phyloP scores from a whole-genome alignment of 1,140 invertebrate genomes.

The Eueides isabella region DNA sequence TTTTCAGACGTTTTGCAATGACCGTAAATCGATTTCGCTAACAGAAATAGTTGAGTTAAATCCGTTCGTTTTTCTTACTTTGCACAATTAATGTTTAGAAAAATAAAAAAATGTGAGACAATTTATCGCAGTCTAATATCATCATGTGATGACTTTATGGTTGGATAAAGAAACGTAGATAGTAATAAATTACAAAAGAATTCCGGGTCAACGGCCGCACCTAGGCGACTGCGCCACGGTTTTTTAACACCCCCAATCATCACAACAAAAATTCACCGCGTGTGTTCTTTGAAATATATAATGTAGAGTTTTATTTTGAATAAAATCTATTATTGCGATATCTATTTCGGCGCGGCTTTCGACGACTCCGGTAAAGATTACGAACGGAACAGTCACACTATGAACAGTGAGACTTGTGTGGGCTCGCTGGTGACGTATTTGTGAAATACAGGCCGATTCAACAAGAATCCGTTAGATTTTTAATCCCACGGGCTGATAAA shows the following conservation, averaged over 20 bases:
- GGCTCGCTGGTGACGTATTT: constrained; percentile 73
- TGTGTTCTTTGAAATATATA: constrained; percentile 57
- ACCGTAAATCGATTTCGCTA: constrained; percentile 32
- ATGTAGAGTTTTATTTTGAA: constrained; percentile 66
- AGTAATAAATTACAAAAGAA: constrained; percentile 66
- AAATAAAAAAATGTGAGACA: constrained; percentile 5
- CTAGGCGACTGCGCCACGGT: constrained; percentile 50
- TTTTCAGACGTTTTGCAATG: constrained; percentile 50
- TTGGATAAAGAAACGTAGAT: constrained; percentile 38
- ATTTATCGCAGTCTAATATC: constrained; percentile 27
- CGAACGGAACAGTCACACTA: constrained; percentile 56
- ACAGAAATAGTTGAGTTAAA: not conserved
- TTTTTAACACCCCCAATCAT: constrained; percentile 64
- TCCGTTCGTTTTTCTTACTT: not conserved
- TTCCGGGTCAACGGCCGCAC: constrained; percentile 63
- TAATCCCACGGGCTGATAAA: constrained; percentile 32
- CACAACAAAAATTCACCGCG: constrained; percentile 64
- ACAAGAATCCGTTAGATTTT: constrained; percentile 61
- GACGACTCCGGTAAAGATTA: constrained; percentile 63
- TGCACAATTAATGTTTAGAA: not conserved
- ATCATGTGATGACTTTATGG: constrained; percentile 29
- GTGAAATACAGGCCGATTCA: constrained; percentile 70
- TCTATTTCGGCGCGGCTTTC: constrained; percentile 75
- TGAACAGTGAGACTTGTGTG: constrained; percentile 66
- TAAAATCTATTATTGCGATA: constrained; percentile 71